A percentile compares a stretch with the other conserved stretches of the same genome.
These are phyloP conservation scores for Omphaloscelis lunosa DNA, from an alignment of 2,888 invertebrate genomes.

Conservation along the genomic window DNA sequence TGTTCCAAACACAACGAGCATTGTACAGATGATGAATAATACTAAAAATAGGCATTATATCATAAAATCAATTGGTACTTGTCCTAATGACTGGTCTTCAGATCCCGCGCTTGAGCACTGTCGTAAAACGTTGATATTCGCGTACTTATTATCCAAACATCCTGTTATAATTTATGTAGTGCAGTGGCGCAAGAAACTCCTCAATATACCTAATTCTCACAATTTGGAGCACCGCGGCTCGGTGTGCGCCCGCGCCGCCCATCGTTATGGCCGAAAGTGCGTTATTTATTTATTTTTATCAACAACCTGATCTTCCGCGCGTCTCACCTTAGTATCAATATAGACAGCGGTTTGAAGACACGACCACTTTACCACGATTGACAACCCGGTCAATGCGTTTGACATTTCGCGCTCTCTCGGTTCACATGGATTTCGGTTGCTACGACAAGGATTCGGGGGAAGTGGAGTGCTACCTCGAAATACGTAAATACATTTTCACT, in stretches of 20 bases:
- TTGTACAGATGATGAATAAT: conserved; percentile 46
- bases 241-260: conserved; percentile 82
- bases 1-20: conserved; percentile 39
- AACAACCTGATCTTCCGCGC: conserved; percentile 80
- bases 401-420: conserved; percentile 72
- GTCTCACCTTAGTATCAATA: conserved; percentile 85
- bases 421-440: conserved; percentile 92
- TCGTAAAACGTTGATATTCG: conserved; percentile 74
- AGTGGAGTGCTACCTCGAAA: conserved; percentile 93
- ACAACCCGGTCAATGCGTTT: conserved; percentile 80
- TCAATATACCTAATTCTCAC: conserved; percentile 80
- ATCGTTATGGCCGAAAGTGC: conserved; percentile 87
- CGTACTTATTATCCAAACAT: conserved; percentile 84
- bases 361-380: conserved; percentile 79
- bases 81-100: conserved; percentile 56
- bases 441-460: conserved; percentile 92
- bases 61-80: conserved; percentile 58
- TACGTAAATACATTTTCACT: conserved; percentile 91
- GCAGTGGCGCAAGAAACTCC: conserved; percentile 73
- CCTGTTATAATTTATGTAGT: conserved; percentile 79
- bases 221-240: conserved; percentile 83
- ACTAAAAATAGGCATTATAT: conserved; percentile 59
- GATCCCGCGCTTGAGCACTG: conserved; percentile 46
- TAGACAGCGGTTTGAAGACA: conserved; percentile 86
- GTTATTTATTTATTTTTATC: conserved; percentile 88